A percentile compares a stretch with the other conserved stretches of the same genome.
These are phyloP conservation scores for Turritopsis rubra DNA, from an alignment of 30 jellyfish, hydroid and myxozoan genomes.

Conservation along the genomic window DNA sequence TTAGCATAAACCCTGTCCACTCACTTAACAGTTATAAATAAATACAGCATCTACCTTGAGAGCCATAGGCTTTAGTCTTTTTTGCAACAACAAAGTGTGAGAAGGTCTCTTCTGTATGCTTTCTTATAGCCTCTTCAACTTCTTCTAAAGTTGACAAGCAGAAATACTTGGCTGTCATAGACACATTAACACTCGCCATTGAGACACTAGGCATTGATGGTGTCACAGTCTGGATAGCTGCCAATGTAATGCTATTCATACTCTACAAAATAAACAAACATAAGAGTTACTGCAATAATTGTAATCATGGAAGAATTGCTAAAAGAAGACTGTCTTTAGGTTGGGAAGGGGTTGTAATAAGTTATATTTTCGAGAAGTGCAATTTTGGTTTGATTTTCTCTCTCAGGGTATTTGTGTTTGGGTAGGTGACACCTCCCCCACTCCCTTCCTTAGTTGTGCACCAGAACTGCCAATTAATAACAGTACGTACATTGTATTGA, in stretches of 20 bases:
- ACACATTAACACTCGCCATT: not conserved
- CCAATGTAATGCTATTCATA: not conserved
- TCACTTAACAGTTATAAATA: too few relatives aligned
- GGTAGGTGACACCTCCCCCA: too few relatives aligned
- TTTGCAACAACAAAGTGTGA: slow-evolving; percentile 45
- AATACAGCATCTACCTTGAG: slow-evolving; percentile 28
- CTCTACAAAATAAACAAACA: not conserved
- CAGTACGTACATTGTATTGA: not conserved
- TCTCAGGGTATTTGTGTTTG: too few relatives aligned
- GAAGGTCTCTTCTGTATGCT: slow-evolving; percentile 32
- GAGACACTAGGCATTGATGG: not conserved
- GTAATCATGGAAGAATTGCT: not conserved
- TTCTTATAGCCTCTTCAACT: slow-evolving; percentile 34
- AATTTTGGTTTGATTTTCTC: too few relatives aligned
- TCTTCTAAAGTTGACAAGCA: slow-evolving; percentile 27
- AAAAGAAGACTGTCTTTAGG: not conserved
- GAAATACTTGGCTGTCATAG: slow-evolving; percentile 28
- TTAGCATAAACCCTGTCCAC: too few relatives aligned
- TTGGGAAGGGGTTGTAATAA: not conserved
- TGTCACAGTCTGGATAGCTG: not conserved
- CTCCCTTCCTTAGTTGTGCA: not conserved
- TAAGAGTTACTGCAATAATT: not conserved
- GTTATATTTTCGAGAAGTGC: too few relatives aligned
- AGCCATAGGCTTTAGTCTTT: slow-evolving; percentile 40
- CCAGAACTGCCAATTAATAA: not conserved